Conservation (phyloP, 1,140 invertebrate genomes). For the Maconellicoccus hirsutus region DNA sequence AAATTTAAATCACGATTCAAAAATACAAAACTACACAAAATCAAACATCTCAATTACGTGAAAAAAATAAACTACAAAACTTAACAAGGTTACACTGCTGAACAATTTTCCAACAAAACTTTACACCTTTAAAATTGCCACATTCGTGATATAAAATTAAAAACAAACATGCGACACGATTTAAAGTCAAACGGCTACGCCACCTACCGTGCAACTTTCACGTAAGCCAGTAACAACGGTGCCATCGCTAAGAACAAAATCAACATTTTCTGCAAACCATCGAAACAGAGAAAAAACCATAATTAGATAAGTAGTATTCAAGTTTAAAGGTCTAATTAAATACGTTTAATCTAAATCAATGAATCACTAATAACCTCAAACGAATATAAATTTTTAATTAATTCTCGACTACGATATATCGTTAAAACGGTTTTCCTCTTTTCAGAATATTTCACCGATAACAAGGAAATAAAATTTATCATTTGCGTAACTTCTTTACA, state of each 20-base stretch:
- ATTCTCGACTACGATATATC: background rate
- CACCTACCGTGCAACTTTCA: background rate
- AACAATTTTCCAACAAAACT: too few relatives aligned
- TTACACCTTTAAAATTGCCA: too few relatives aligned
- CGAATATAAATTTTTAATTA: background rate
- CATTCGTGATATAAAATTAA: background rate
- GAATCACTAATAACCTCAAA: background rate
- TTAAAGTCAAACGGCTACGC: background rate
- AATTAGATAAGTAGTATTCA: background rate
- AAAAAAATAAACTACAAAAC: too few relatives aligned
- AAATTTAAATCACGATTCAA: too few relatives aligned
- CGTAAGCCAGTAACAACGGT: background rate
- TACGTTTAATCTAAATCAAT: background rate
- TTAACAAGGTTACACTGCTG: too few relatives aligned
- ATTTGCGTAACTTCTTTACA: too few relatives aligned
- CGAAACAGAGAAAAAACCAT: background rate
- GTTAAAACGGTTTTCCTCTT: too few relatives aligned
- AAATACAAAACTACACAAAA: too few relatives aligned
- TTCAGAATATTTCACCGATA: too few relatives aligned
- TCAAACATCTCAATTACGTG: too few relatives aligned
- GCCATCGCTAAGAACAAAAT: conserved; percentile 28
- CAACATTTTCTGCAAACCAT: conserved; percentile 26
- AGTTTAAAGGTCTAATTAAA: background rate
- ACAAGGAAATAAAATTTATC: too few relatives aligned
- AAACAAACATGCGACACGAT: background rate